Base-by-base conservation (phyloP, 1,140 invertebrate genomes). In the Euborellia annulipes region DNA sequence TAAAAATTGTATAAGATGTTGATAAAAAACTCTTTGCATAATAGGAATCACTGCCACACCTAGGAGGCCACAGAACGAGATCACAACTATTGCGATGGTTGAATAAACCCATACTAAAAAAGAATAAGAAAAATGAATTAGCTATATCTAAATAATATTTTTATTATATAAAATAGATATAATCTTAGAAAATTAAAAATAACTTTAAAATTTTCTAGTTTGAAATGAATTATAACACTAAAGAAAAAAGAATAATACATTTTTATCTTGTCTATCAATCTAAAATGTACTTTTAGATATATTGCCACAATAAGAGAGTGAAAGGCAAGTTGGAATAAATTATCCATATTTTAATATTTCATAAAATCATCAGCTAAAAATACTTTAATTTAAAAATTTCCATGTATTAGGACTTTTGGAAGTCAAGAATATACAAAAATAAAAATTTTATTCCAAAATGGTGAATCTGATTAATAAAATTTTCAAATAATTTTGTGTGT, bases 1-100 rank as follows among this genome's bases (percentile, higher is more conserved):
- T 45, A 94, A 66, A 63, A 91, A 92, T 61, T 93, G 89, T 45
- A 94, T 67, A 30, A 94, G 64, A 51, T 88, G 82, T 54, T 92
- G 81, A 59, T 93, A 94, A 63, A 89, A 88, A 43, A 76, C 73
- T 56, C 84, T 85, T 58, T 87, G 78, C 79, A 92, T 90, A 9
- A 89, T 73, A 2, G 88, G 88, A 58, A 93, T 87, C 2, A 93
- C 80, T 19, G 77, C 77, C 17, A 91, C 76, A 9, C 82, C 85
- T 8, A 89, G 61, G 34, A 93, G 60, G 27, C 88, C 88, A 53
- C 85, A 85, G 3, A 85, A 64, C 56, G 85, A 87, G 48, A 92
- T 90, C 27, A 82, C 67, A 20, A 86, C 61, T 51, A 92, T 85
- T 51, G 85, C 82, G 30, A 82, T 54, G 17, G 73, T 76, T 1